Percentiles rank a stretch among this genome's conserved stretches.
Conservation (phyloP, 2,888 invertebrate genomes). For the Dolomedes plantarius region DNA sequence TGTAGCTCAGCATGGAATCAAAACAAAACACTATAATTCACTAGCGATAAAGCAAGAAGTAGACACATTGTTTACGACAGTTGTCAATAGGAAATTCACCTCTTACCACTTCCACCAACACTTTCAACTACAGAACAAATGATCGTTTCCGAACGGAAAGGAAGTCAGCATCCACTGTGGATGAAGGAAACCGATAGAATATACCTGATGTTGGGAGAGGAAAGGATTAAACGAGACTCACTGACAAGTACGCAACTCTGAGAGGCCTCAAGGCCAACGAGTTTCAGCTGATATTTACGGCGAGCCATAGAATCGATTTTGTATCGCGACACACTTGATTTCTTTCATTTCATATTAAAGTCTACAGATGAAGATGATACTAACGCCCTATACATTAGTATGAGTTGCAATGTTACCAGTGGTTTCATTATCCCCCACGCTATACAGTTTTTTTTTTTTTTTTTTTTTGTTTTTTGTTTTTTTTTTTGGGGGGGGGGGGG, state of each 20-base stretch:
- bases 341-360: not conserved
- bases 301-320: constrained; percentile 12
- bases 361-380: not conserved
- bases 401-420: no score
- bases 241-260: not conserved
- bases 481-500: no score
- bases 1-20: not conserved
- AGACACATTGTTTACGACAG: not conserved
- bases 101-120: not conserved
- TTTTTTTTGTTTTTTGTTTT: no score
- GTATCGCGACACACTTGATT: not conserved
- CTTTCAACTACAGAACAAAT: not conserved
- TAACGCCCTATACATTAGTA: no score
- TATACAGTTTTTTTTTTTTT: no score
- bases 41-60: no score
- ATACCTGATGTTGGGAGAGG: not conserved
- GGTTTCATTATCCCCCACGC: no score
- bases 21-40: not conserved
- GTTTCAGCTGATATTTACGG: not conserved
- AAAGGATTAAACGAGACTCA: not conserved
- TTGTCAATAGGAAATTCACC: not conserved
- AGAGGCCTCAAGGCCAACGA: constrained; percentile 7
- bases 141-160: not conserved
- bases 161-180: not conserved
- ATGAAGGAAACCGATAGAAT: not conserved